These are phyloP conservation scores for Alouatta palliata DNA, from an alignment of 2,113 vertebrate species.

Conservation along the genomic window DNA sequence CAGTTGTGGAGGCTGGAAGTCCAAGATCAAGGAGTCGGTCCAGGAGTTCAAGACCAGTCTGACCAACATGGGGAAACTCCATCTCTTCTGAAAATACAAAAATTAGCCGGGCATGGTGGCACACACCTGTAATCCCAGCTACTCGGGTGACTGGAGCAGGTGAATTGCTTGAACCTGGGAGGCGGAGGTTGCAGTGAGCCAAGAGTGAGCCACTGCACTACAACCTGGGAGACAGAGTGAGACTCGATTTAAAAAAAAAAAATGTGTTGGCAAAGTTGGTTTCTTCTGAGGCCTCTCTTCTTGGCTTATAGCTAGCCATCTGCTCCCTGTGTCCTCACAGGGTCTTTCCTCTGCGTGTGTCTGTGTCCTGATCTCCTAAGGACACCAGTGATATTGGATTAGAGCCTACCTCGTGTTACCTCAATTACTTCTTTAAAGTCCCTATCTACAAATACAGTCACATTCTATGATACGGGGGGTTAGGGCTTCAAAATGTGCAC, in stretches of 20 bases:
- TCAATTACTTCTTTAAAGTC: background rate
- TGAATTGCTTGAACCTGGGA: too few species aligned
- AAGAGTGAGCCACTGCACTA: too few species aligned
- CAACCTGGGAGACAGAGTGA: too few species aligned
- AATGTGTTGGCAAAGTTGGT: background rate
- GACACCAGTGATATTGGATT: background rate
- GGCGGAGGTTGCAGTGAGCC: too few species aligned
- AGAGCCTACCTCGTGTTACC: background rate
- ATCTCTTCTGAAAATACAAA: too few species aligned
- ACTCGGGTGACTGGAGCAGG: too few species aligned
- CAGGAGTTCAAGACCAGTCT: too few species aligned
- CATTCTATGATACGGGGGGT: background rate
- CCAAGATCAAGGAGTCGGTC: background rate
- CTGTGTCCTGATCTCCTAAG: background rate
- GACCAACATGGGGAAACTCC: too few species aligned
- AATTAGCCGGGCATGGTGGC: too few species aligned
- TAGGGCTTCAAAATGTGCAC: background rate
- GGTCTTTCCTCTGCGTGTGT: background rate
- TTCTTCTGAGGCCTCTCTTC: background rate
- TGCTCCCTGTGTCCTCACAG: background rate
- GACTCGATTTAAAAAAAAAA: too few species aligned
- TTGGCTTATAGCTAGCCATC: fast-evolving
- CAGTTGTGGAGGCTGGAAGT: background rate
- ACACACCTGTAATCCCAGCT: too few species aligned
- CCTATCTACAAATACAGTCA: background rate